Base-by-base conservation (phyloP, 1,140 invertebrate genomes). In the Mesaphorura yosii region DNA sequence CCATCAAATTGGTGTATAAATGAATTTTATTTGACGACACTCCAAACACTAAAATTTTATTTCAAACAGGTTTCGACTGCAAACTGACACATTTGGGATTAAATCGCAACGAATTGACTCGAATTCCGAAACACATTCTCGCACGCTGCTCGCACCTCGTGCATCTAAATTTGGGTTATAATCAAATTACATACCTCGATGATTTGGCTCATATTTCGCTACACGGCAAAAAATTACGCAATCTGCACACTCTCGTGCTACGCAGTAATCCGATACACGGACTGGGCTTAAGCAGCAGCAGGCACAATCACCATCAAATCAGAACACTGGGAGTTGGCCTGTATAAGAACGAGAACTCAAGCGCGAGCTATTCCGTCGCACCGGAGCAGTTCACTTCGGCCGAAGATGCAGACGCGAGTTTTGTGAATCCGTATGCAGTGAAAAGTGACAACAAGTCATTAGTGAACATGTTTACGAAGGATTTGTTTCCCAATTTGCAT, bases 241-340 rank as follows among this genome's bases (percentile, higher is more conserved):
- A 79, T 63, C 70, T 92, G n/a, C 81, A 82, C 60, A 89, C 86
- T 47, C 73, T 93, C 14, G 75, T 88, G 42, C 70, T 93, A 42
- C 76, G 85, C 31, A 90, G 88, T 69, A 93, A 93, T 66, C 77
- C 81, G 59, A 78, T 93, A 40, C 25, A 14, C 5, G 46, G 23
- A 31, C 22, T 39, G 19, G 34, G 28, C 29, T 22, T 19, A n/a
- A 38, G 48, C 10, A 34, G 15, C 46, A 26, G 22, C 23, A 6
- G 44, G 28, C 25, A 27, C 6, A 27, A 10, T 19, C 12, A 42
- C 23, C 7, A 19, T 42, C 12, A 37, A 37, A 37, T 42, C 7
- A 19, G 19, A 19, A n/a, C 40, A 19, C 7, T 42, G 17, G 6
- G n/a, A n/a, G n/a, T n/a, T n/a, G n/a, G n/a, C n/a, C n/a, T n/a